Evolutionary conservation across 2,888 invertebrate species (phyloP).

Genomic region (Drosophila helvetica): DNA sequence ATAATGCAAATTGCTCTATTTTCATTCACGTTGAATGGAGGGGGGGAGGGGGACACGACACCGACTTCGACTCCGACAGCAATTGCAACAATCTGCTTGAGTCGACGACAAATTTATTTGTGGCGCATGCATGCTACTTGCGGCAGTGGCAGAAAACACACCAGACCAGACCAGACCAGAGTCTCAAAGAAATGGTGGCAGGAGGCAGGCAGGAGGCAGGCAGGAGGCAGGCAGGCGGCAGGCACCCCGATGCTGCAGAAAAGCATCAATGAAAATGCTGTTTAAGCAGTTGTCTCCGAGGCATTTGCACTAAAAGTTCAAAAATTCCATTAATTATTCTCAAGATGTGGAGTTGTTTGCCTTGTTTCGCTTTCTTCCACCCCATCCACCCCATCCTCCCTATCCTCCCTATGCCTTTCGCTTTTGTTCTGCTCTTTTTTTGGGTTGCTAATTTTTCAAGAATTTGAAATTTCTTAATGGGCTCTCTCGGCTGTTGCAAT

Average conservation of each 20-base stretch:
- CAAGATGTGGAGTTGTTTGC: slow-evolving; percentile 23
- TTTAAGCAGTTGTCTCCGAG: slow-evolving; percentile 35
- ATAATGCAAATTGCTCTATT: slow-evolving; percentile 76
- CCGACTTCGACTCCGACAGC: slow-evolving; percentile 2
- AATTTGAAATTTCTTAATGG: slow-evolving; percentile 70
- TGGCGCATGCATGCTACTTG: slow-evolving; percentile 47
- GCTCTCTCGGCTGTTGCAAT: slow-evolving; percentile 12
- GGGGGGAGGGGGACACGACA: neutral
- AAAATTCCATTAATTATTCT: slow-evolving; percentile 73
- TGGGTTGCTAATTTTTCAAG: slow-evolving; percentile 64
- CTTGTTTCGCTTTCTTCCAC: slow-evolving; percentile 3
- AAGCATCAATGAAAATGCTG: slow-evolving; percentile 70
- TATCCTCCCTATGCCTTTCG: slow-evolving; percentile 1
- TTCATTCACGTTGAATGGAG: slow-evolving; percentile 44
- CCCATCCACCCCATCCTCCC: neutral
- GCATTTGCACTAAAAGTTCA: slow-evolving; percentile 69
- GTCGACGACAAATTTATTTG: slow-evolving; percentile 75
- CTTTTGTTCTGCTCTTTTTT: slow-evolving; percentile 6
- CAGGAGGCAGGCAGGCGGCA: too few relatives aligned
- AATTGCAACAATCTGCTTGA: slow-evolving; percentile 43
- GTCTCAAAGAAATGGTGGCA: neutral
- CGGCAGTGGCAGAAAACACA: neutral
- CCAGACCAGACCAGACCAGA: neutral
- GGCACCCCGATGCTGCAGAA: slow-evolving; percentile 18
- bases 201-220: too few relatives aligned